phyloP scores from a whole-genome alignment of 2,113 vertebrate genomes.

The Ondatra zibethicus region DNA sequence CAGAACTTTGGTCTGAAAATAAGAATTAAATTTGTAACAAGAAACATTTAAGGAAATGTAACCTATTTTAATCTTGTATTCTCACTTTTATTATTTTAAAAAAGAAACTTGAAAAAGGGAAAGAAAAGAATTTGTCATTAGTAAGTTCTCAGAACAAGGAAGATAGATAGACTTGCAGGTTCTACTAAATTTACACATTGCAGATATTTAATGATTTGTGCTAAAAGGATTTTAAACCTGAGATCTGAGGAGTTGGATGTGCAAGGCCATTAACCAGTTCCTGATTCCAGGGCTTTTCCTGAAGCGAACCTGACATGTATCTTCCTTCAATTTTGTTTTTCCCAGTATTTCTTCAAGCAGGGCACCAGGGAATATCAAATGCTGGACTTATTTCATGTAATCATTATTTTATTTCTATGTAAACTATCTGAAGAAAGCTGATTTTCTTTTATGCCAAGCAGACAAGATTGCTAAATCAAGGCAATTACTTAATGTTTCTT shows the following conservation, averaged over 20 bases:
- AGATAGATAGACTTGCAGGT: background rate
- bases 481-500: background rate
- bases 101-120: background rate
- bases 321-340: background rate
- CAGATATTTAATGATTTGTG: background rate
- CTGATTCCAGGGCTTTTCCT: background rate
- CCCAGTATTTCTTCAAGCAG: background rate
- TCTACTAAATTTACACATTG: background rate
- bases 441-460: background rate
- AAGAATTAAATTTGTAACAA: background rate
- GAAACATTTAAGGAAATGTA: background rate
- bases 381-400: background rate
- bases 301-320: background rate
- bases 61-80: background rate
- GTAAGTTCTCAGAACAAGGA: background rate
- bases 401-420: background rate
- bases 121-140: background rate
- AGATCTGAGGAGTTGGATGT: background rate
- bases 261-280: fast-evolving
- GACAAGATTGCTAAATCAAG: background rate
- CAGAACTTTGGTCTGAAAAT: background rate
- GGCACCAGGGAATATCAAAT: background rate
- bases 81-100: conserved; percentile 8
- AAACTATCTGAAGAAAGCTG: background rate
- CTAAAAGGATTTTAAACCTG: background rate